Conservation (phyloP, 2,888 invertebrate genomes). For the Pristionchus entomophagus region DNA sequence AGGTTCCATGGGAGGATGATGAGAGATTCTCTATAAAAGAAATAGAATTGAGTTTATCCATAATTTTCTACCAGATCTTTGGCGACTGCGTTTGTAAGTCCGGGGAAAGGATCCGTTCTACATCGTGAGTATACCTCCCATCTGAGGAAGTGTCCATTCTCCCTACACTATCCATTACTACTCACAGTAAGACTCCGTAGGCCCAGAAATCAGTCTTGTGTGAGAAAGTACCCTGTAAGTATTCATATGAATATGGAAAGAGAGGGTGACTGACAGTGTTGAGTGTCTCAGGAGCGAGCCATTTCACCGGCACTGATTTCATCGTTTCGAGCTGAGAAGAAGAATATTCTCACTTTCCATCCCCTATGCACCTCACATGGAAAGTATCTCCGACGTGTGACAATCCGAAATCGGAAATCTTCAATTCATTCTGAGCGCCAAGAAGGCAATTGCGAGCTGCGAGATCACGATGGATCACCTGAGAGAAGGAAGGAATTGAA, state of each 20-base stretch:
- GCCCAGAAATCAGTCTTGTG: constrained; percentile 40
- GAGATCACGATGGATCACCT: constrained; percentile 41
- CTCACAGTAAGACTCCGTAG: constrained; percentile 25
- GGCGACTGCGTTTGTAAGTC: neutral
- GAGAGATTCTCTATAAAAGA: neutral
- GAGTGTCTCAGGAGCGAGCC: constrained; percentile 3
- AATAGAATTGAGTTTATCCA: no score
- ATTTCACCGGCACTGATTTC: neutral
- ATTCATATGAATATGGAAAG: neutral
- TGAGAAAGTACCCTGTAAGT: neutral
- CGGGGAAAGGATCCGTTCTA: constrained; percentile 15
- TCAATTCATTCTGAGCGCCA: neutral
- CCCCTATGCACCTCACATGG: neutral
- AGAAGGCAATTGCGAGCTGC: constrained; percentile 39
- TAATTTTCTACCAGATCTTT: neutral
- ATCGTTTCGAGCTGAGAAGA: neutral
- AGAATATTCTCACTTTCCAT: neutral
- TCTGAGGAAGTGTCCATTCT: neutral
- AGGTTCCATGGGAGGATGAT: constrained; percentile 10
- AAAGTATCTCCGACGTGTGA: constrained; percentile 13
- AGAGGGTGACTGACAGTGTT: neutral
- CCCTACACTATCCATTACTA: no score
- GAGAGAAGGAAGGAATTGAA: neutral
- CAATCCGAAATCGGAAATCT: constrained; percentile 38
- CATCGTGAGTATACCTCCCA: constrained; percentile 42